These are phyloP conservation scores for Ceryle rudis DNA, from an alignment of 2,797 vertebrate genomes.

Conservation along the genomic window DNA sequence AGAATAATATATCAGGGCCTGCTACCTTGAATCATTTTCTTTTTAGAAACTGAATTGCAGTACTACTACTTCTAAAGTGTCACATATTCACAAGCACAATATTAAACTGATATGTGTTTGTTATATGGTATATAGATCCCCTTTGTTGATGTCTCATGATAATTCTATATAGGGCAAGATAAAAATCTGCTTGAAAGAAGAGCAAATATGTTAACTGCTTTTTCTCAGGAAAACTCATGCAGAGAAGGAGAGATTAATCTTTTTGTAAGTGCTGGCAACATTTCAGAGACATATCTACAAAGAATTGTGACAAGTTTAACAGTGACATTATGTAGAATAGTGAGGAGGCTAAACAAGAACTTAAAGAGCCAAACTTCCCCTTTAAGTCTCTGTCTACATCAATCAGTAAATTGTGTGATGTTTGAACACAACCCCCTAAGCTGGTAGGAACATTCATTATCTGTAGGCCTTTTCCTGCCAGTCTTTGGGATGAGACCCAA, in stretches of 20 bases:
- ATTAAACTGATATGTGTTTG: slow-evolving; percentile 36
- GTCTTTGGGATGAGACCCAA: neutral
- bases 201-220: slow-evolving; percentile 56
- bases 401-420: neutral
- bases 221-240: slow-evolving; percentile 26
- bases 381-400: neutral
- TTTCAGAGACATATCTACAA: slow-evolving; percentile 16
- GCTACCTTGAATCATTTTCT: neutral
- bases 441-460: neutral
- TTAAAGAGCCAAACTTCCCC: neutral
- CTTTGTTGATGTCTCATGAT: slow-evolving; percentile 40
- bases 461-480: neutral
- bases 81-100: slow-evolving; percentile 17
- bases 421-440: neutral
- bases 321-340: neutral
- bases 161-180: slow-evolving; percentile 49
- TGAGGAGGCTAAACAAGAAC: neutral
- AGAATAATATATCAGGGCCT: neutral
- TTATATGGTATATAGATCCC: slow-evolving; percentile 8
- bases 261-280: slow-evolving; percentile 23
- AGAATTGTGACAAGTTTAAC: slow-evolving; percentile 34
- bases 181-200: slow-evolving; percentile 54
- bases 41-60: slow-evolving; percentile 23
- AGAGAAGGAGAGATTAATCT: slow-evolving; percentile 41
- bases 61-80: neutral